Conservation (phyloP, 2,797 vertebrate species). For the Pangasius larnaudii region DNA sequence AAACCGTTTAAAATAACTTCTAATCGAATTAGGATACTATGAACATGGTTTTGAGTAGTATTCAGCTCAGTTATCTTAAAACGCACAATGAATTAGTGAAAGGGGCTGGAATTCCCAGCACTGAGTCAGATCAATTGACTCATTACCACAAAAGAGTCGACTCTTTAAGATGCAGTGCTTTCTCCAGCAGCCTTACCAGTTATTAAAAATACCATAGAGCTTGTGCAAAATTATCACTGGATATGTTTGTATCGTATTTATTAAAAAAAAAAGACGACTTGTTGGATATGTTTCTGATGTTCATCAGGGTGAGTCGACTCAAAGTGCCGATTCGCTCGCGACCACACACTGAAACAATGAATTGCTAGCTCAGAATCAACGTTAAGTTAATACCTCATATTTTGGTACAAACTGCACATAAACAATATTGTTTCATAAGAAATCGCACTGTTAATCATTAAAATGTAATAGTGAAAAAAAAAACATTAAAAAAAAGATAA, state of each 20-base stretch:
- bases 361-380: neutral
- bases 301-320: neutral
- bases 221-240: neutral
- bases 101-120: neutral
- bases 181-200: no score
- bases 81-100: neutral
- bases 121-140: neutral
- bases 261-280: neutral
- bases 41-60: neutral
- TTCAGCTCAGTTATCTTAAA: neutral
- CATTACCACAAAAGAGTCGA: neutral
- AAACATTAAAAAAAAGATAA: no score
- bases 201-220: neutral
- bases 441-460: neutral
- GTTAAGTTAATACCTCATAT: neutral
- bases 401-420: neutral
- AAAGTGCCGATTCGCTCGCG: neutral
- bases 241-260: no score
- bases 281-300: no score
- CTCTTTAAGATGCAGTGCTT: neutral
- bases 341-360: neutral
- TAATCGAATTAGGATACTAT: neutral
- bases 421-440: neutral
- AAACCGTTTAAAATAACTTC: neutral
- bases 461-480: no score